phyloP scores from a whole-genome alignment of 2,113 vertebrate species.

The Actenoides hombroni region DNA sequence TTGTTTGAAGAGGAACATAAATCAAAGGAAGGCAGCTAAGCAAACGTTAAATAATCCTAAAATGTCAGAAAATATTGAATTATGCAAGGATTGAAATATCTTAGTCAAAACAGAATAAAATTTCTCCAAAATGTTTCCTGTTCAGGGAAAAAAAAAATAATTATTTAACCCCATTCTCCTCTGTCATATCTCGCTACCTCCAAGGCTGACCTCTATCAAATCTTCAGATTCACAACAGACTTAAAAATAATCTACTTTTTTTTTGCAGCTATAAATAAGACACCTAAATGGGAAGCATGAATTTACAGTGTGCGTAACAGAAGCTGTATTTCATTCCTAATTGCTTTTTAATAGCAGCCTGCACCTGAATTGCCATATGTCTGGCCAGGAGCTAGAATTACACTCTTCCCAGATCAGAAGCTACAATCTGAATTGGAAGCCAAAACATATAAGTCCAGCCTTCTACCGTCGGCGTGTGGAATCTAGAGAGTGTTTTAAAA shows the following conservation, averaged over 20 bases:
- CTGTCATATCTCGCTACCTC: not conserved
- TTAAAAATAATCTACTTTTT: not conserved
- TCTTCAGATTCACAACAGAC: not conserved
- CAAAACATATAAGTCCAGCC: not conserved
- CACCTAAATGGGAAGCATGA: not conserved
- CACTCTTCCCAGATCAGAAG: not conserved
- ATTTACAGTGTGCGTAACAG: not conserved
- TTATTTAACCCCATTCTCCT: not conserved
- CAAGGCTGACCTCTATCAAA: not conserved
- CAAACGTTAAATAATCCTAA: not conserved
- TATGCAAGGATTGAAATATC: not conserved
- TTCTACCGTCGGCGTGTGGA: not conserved
- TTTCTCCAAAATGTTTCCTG: not conserved
- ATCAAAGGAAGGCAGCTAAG: not conserved
- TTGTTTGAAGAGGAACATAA: not conserved
- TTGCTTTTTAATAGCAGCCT: not conserved
- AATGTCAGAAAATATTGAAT: not conserved
- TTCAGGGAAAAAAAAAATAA: not conserved
- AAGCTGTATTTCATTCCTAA: not conserved
- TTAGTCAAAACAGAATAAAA: not conserved
- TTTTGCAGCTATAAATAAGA: not conserved
- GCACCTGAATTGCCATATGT: not conserved
- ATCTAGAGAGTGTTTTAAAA: not conserved
- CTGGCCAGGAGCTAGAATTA: not conserved
- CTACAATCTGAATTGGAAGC: not conserved